phyloP scores from a whole-genome alignment of 2,888 invertebrate species.

The Philhelius pedissequus region DNA sequence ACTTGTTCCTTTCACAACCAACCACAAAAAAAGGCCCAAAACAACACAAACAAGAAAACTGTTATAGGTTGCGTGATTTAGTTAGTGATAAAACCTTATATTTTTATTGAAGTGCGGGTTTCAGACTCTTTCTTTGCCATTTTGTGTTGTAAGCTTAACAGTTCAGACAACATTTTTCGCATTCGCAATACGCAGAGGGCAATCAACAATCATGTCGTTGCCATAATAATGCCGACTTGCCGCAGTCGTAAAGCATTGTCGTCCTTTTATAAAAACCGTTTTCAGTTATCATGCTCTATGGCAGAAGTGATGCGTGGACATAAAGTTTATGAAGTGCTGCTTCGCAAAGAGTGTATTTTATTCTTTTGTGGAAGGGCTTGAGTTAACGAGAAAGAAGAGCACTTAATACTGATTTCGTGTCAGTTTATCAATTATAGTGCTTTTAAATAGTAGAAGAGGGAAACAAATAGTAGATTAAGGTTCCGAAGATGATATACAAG shows the following conservation, averaged over 20 bases:
- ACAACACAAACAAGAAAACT: neutral
- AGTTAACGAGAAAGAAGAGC: neutral
- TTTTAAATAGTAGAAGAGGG: neutral
- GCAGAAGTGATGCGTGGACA: slow-evolving; percentile 9
- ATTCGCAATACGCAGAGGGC: neutral
- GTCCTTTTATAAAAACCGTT: neutral
- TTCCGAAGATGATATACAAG: too few species aligned
- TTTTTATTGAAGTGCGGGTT: neutral
- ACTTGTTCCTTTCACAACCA: neutral
- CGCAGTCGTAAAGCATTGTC: slow-evolving; percentile 7
- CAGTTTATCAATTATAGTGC: slow-evolving; percentile 3
- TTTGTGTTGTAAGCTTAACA: neutral
- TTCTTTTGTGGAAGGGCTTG: neutral
- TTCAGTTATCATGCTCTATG: neutral
- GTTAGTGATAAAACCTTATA: neutral
- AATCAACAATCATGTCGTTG: slow-evolving; percentile 23
- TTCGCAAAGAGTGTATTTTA: slow-evolving; percentile 23
- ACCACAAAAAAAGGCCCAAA: neutral
- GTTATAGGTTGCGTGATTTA: slow-evolving; percentile 33
- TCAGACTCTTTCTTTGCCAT: neutral
- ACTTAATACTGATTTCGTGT: neutral
- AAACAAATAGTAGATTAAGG: neutral
- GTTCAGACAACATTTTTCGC: neutral
- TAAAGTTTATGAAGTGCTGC: slow-evolving; percentile 41
- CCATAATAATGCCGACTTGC: neutral